Evolutionary conservation across 2,797 vertebrate genomes (phyloP).

Genomic region (Lithobates sylvaticus): DNA sequence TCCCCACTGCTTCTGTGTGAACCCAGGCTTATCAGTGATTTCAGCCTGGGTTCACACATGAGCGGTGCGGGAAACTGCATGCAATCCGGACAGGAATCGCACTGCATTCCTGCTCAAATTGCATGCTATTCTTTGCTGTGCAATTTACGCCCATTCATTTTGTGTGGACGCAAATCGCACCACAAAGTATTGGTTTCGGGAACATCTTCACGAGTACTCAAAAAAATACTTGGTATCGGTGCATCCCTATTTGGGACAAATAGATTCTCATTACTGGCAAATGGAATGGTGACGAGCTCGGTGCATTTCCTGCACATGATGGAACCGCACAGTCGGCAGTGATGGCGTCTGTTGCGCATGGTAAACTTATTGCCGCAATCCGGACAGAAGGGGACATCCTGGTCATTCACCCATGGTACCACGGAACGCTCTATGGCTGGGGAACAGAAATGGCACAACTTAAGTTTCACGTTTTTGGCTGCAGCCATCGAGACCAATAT

Average conservation of each 20-base stretch:
- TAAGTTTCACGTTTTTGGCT: neutral
- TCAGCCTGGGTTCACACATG: no score
- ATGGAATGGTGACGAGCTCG: conserved; percentile 87
- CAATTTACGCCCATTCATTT: no score
- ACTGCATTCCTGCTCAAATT: no score
- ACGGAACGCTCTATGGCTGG: conserved; percentile 94
- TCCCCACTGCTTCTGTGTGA: no score
- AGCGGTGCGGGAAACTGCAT: no score
- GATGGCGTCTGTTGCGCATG: conserved; percentile 93
- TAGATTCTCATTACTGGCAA: conserved; percentile 84
- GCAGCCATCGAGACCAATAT: conserved; percentile 28
- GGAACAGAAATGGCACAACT: conserved; percentile 36
- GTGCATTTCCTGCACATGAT: conserved; percentile 97
- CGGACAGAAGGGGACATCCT: conserved; percentile 96
- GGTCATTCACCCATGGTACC: conserved; percentile 96
- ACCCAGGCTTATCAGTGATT: no score
- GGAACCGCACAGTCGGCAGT: conserved; percentile 96
- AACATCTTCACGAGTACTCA: no score
- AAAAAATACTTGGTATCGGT: no score
- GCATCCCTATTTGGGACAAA: neutral
- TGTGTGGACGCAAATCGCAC: no score
- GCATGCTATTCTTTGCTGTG: no score
- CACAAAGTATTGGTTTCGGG: no score
- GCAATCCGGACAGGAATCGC: no score
- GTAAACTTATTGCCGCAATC: conserved; percentile 96